These are phyloP conservation scores for Drosophila sechellia DNA, from an alignment of 1,140 invertebrate genomes.

Conservation along the genomic window DNA sequence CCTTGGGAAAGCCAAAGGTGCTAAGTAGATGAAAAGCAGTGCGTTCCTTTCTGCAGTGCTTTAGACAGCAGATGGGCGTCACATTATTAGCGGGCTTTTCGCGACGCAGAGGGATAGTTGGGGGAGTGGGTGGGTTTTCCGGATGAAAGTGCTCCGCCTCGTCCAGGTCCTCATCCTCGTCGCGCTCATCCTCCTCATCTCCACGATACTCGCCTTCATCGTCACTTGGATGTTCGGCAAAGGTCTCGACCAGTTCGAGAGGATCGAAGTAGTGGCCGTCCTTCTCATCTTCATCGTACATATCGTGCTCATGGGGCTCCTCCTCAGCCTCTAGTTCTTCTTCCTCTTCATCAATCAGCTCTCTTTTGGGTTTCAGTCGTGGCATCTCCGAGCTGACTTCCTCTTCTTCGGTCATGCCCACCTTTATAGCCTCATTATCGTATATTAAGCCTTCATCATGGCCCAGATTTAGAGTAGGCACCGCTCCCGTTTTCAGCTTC, in stretches of 20 bases:
- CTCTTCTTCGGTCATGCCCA: slow-evolving; percentile 43
- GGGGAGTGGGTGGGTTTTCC: slow-evolving; percentile 9
- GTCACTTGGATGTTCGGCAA: slow-evolving; percentile 51
- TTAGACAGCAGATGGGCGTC: slow-evolving; percentile 71
- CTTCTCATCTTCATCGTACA: slow-evolving; percentile 42
- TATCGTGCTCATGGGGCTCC: slow-evolving; percentile 12
- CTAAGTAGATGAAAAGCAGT: slow-evolving; percentile 66
- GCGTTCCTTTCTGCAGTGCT: slow-evolving; percentile 74
- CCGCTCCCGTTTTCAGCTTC: slow-evolving; percentile 71
- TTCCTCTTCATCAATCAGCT: slow-evolving; percentile 39
- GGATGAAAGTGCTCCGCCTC: slow-evolving; percentile 45
- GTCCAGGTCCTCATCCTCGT: slow-evolving; percentile 1
- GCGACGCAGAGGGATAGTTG: slow-evolving; percentile 18
- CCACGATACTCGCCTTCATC: slow-evolving; percentile 32
- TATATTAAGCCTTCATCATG: slow-evolving; percentile 66
- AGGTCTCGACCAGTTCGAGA: slow-evolving; percentile 63
- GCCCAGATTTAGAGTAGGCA: slow-evolving; percentile 74
- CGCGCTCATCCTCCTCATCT: slow-evolving; percentile 27
- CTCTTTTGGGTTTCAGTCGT: slow-evolving; percentile 24
- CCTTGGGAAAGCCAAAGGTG: slow-evolving; percentile 75
- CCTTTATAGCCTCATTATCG: slow-evolving; percentile 69
- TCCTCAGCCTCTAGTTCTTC: slow-evolving; percentile 8
- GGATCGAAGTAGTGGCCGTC: slow-evolving; percentile 64
- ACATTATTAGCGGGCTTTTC: slow-evolving; percentile 68
- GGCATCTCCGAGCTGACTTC: slow-evolving; percentile 17